A percentile compares a stretch with the other conserved stretches of the same genome.
Evolutionary conservation across 1,140 invertebrate genomes (phyloP).

Genomic region (Lasioglossum albipes): DNA sequence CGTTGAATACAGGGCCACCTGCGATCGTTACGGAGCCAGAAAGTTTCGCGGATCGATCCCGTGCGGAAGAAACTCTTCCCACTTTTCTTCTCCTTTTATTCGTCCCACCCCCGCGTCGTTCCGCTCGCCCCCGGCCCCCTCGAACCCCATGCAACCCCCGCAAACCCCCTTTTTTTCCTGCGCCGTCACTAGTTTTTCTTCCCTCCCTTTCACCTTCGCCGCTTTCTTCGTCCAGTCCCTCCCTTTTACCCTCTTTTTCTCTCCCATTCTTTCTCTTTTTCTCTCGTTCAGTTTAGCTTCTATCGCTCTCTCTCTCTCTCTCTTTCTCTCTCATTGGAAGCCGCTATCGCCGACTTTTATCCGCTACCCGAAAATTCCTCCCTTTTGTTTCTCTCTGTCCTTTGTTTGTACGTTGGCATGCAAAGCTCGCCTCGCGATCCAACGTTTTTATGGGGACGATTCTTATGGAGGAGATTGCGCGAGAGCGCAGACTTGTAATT

Average conservation of each 20-base stretch:
- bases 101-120: conserved; percentile 37
- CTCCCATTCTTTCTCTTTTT: no score
- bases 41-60: conserved; percentile 73
- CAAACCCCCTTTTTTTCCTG: conserved; percentile 39
- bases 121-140: conserved; percentile 10
- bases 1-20: conserved; percentile 52
- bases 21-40: conserved; percentile 70
- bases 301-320: conserved; percentile 21
- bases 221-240: conserved; percentile 30
- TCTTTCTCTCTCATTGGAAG: not conserved
- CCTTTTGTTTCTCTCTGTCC: conserved; percentile 32
- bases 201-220: conserved; percentile 9
- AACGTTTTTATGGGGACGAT: conserved; percentile 20
- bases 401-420: conserved; percentile 33
- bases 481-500: not conserved
- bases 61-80: conserved; percentile 57
- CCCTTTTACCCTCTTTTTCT: no score
- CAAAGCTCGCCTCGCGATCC: conserved; percentile 15
- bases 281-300: not conserved
- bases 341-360: conserved; percentile 43
- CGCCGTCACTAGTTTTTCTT: conserved; percentile 57
- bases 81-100: conserved; percentile 54
- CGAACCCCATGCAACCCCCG: conserved; percentile 12
- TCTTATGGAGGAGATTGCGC: not conserved
- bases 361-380: conserved; percentile 23